Evolutionary conservation across 2,797 vertebrate species (phyloP).

Genomic region (Lagorchestes hirsutus): DNA sequence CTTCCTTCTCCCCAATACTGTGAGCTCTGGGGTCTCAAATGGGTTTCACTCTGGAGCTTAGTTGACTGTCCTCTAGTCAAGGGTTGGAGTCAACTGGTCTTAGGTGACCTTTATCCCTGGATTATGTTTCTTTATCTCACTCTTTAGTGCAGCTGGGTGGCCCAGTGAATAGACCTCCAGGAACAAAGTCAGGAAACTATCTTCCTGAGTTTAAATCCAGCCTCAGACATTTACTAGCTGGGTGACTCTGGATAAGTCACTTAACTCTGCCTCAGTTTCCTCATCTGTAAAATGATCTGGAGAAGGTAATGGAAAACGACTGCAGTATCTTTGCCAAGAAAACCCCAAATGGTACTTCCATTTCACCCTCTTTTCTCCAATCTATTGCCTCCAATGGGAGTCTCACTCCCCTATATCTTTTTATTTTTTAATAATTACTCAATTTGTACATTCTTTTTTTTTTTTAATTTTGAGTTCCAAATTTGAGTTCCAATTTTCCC

Average conservation of each 20-base stretch:
- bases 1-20: neutral
- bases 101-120: neutral
- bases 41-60: neutral
- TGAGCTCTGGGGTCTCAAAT: neutral
- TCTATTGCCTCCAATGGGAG: neutral
- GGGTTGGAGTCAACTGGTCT: neutral
- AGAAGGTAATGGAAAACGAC: neutral
- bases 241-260: neutral
- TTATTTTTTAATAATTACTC: neutral
- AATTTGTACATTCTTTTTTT: neutral
- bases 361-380: neutral
- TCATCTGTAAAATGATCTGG: neutral
- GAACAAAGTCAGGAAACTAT: too few species aligned
- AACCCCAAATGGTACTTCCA: neutral
- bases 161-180: too few species aligned
- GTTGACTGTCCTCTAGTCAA: neutral
- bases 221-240: neutral
- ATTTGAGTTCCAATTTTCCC: neutral
- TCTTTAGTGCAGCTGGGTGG: too few species aligned
- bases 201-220: neutral
- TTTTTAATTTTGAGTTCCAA: neutral
- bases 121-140: neutral
- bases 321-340: neutral
- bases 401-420: neutral
- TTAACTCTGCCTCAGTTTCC: neutral